A percentile compares a stretch with the other conserved stretches of the same genome.
phyloP scores from a whole-genome alignment of 1,140 invertebrate genomes.

The Cydia splendana region DNA sequence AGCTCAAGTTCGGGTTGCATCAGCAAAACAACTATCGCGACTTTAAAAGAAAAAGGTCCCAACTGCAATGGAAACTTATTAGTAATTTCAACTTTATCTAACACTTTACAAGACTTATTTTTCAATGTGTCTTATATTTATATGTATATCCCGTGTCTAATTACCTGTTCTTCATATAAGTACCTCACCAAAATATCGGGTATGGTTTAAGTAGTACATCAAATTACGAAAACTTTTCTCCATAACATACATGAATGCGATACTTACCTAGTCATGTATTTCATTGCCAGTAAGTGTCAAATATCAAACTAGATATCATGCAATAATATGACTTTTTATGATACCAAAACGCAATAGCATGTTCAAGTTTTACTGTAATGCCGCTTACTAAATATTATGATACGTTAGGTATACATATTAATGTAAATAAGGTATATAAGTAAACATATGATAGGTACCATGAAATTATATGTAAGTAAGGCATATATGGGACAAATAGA shows the following conservation, averaged over 20 bases:
- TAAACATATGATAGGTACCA: too few species aligned
- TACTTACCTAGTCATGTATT: not conserved
- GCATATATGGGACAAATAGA: too few species aligned
- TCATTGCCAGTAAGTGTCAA: slow-evolving; percentile 24
- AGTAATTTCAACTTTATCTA: not conserved
- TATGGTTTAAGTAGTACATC: slow-evolving; percentile 13
- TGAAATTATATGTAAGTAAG: too few species aligned
- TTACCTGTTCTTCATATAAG: not conserved
- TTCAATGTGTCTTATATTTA: not conserved
- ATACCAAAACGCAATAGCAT: not conserved
- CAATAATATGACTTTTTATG: slow-evolving; percentile 7
- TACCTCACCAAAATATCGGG: not conserved
- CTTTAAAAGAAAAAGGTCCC: not conserved
- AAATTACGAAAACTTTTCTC: slow-evolving; percentile 15
- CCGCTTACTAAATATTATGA: not conserved
- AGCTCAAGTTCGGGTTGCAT: slow-evolving; percentile 8
- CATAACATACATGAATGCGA: not conserved
- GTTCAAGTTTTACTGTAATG: not conserved
- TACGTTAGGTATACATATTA: not conserved
- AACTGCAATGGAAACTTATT: not conserved
- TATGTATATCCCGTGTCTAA: not conserved
- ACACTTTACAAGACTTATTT: not conserved
- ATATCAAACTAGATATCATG: slow-evolving; percentile 13
- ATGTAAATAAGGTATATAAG: too few species aligned
- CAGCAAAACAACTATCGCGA: not conserved